Conservation (phyloP, 2,888 invertebrate genomes). For the Andrena praecox region DNA sequence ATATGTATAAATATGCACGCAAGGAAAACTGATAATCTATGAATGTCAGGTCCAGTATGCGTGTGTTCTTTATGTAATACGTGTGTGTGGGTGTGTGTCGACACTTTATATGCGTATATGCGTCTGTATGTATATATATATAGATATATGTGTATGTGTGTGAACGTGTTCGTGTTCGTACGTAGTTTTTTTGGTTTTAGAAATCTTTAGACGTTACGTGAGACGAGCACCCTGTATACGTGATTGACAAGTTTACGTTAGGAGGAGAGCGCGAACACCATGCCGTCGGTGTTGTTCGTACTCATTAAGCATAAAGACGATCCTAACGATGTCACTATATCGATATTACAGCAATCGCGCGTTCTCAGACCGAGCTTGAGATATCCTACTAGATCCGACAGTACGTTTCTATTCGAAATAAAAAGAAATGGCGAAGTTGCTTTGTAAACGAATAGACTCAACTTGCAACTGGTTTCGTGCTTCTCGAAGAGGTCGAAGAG, state of each 20-base stretch:
- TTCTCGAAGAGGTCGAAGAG: slow-evolving; percentile 35
- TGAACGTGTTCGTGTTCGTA: slow-evolving; percentile 25
- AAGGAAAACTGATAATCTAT: slow-evolving; percentile 70
- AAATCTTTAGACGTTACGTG: slow-evolving; percentile 67
- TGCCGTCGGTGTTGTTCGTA: slow-evolving; percentile 35
- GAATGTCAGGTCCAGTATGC: slow-evolving; percentile 55
- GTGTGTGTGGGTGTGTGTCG: slow-evolving; percentile 18
- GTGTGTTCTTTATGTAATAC: slow-evolving; percentile 3
- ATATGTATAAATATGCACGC: slow-evolving; percentile 51
- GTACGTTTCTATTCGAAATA: not conserved
- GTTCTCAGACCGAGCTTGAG: slow-evolving; percentile 24
- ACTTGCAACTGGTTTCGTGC: slow-evolving; percentile 16
- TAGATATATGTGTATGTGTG: not conserved
- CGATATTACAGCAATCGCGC: slow-evolving; percentile 38
- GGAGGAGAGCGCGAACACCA: slow-evolving; percentile 57
- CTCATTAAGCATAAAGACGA: slow-evolving; percentile 17
- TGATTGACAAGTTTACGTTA: slow-evolving; percentile 71
- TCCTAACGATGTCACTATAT: slow-evolving; percentile 23
- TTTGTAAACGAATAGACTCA: slow-evolving; percentile 15
- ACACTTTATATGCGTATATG: slow-evolving; percentile 2
- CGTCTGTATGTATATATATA: slow-evolving; percentile 15
- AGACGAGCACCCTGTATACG: slow-evolving; percentile 74
- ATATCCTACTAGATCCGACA: slow-evolving; percentile 21
- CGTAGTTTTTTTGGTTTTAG: slow-evolving; percentile 31
- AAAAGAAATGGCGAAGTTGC: slow-evolving; percentile 3